Evolutionary conservation across 2,888 invertebrate genomes (phyloP), one percentile per base, ranked within the genome.

Genomic region (Acrocera orbiculus): DNA sequence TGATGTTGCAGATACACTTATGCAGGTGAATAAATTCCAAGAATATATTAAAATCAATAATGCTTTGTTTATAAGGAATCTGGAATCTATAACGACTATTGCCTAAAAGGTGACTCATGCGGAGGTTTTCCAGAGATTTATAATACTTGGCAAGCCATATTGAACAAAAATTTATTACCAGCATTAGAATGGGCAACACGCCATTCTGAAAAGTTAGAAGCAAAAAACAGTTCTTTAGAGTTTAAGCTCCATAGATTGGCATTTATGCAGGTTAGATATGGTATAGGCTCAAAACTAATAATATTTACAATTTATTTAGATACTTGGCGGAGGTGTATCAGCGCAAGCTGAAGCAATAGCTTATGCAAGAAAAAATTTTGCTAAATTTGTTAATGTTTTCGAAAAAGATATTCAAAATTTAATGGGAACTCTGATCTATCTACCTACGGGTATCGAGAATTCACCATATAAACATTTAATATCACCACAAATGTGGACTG

Each of bases 181-280:
- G 93, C 93, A 1, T 62, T 95, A 22, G 71, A 76, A 46, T 96
- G 95, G 95, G 81, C 81, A 0, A 69, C 71, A 41, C 68, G 68
- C 7, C 76, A 87, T 50, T 71, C 76, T 16, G 72, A 76, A 24
- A 72, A 74, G 36, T 63, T 95, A 31, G 65, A 73, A 45, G 66
- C 66, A 40, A 73, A 75, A 54, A 69, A 69, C 53, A 75, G 75
- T 19, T 66, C 73, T 2, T 60, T 86, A 39, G 83, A 83, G 58
- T 86, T 85, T 54, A 79, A 79, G 54, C 61, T 87, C 35, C 86
- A 86, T 56, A 69, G 79, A 44, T 63, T 86, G 46, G 75, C 76
- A 44, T 87, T 83, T 54, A 73, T 87, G 49, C 74, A 77, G 50
- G 58, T 81, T 61, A 23, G 4, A 17, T 11, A 14, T 26, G 23